A percentile compares a stretch with the other conserved stretches of the same genome.
Conservation (phyloP, 2,113 vertebrate genomes). For the Channa maculata region DNA sequence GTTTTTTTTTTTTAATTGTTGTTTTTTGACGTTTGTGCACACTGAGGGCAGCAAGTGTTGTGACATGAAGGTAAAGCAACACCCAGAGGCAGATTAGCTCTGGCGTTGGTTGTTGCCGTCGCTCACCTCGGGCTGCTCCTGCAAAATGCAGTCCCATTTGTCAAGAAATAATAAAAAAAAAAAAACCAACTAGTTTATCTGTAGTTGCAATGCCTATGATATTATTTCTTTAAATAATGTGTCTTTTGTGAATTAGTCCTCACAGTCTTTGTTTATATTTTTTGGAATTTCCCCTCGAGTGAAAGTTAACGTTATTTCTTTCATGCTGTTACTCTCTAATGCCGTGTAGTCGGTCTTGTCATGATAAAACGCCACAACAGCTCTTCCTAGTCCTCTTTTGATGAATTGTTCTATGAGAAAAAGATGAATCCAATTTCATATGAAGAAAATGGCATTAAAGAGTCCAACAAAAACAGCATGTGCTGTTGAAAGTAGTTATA, state of each 20-base stretch:
- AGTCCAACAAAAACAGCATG: constrained; percentile 41
- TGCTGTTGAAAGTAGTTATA: constrained; percentile 52
- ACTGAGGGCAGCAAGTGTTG: constrained; percentile 23
- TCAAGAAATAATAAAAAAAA: constrained; percentile 26
- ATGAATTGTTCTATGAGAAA: constrained; percentile 6
- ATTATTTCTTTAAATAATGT: constrained; percentile 58
- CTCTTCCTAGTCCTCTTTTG: constrained; percentile 12
- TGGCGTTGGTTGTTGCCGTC: constrained; percentile 30
- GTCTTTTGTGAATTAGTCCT: constrained; percentile 64
- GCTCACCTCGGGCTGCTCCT: constrained; percentile 42
- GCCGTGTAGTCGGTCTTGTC: constrained; percentile 20
- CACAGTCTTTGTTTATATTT: constrained; percentile 16
- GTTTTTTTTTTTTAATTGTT: constrained; percentile 42
- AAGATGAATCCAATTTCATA: constrained; percentile 33
- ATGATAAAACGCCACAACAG: constrained; percentile 39
- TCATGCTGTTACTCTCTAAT: constrained; percentile 24
- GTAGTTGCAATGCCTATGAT: constrained; percentile 67
- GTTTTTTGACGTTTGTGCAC: constrained; percentile 58
- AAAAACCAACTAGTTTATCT: constrained; percentile 54
- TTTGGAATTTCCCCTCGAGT: constrained; percentile 11
- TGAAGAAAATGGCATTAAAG: constrained; percentile 59
- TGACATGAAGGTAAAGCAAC: constrained; percentile 42
- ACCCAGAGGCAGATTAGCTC: constrained; percentile 39
- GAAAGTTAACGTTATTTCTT: constrained; percentile 31
- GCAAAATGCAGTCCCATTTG: constrained; percentile 46